phyloP scores from a whole-genome alignment of 2,797 vertebrate genomes.

The Esox lucius region DNA sequence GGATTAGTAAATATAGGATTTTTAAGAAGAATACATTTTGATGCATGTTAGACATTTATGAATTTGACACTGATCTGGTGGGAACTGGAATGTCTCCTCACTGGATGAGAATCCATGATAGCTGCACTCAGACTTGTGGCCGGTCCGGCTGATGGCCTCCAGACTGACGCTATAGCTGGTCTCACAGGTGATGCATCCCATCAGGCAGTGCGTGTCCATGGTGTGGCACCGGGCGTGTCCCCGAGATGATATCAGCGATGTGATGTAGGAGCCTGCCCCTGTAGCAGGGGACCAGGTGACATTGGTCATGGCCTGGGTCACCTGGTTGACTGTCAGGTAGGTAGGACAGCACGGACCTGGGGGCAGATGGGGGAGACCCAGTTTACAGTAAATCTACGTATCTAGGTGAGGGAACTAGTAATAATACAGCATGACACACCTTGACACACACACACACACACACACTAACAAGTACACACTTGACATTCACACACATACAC shows the following conservation, averaged over 20 bases:
- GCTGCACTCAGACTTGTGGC: slow-evolving; percentile 78
- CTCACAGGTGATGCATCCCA: slow-evolving; percentile 91
- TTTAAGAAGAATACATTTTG: no score
- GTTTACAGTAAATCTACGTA: background rate
- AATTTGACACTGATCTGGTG: no score
- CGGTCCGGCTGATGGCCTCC: slow-evolving; percentile 85
- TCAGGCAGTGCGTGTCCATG: slow-evolving; percentile 81
- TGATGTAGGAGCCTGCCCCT: slow-evolving; percentile 80
- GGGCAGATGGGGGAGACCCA: background rate
- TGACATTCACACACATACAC: background rate
- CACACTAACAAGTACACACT: background rate
- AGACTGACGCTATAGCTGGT: slow-evolving; percentile 84
- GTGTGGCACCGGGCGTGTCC: slow-evolving; percentile 88
- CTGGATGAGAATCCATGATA: slow-evolving; percentile 86
- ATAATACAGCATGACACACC: background rate
- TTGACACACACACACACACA: background rate
- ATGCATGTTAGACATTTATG: background rate
- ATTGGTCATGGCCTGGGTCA: slow-evolving; percentile 87
- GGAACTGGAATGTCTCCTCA: slow-evolving; percentile 58
- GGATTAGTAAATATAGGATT: no score
- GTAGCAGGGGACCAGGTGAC: slow-evolving; percentile 82
- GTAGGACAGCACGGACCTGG: slow-evolving; percentile 89
- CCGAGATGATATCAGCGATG: slow-evolving; percentile 76
- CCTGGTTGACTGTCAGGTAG: slow-evolving; percentile 76
- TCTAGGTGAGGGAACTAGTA: background rate